Conservation (phyloP, 2,797 vertebrate species). For the Phaenicophaeus curvirostris region DNA sequence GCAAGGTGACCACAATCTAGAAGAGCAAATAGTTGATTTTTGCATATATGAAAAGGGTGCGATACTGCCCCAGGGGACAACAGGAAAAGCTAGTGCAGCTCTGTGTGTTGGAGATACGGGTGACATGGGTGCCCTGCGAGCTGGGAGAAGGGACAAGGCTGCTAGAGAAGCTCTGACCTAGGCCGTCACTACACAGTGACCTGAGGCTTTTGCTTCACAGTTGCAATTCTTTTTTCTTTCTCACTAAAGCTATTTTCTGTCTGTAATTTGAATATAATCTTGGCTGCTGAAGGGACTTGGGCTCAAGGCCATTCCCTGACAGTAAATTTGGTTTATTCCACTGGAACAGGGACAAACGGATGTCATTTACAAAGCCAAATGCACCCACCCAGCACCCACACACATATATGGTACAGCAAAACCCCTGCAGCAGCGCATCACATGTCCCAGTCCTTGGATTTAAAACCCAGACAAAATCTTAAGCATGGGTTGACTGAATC, state of each 20-base stretch:
- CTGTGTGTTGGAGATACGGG: no score
- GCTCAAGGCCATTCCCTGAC: neutral
- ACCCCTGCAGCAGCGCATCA: neutral
- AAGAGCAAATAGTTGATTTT: no score
- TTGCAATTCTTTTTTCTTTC: neutral
- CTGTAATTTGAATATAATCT: neutral
- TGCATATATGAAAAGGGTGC: no score
- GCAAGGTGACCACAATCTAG: no score
- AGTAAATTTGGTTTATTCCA: conserved; percentile 2
- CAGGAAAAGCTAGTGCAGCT: no score
- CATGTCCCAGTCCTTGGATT: neutral
- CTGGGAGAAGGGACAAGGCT: no score
- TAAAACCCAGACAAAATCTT: neutral
- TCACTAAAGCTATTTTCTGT: neutral
- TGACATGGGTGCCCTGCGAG: no score
- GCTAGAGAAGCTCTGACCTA: neutral
- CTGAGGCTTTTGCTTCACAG: neutral
- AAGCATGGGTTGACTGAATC: neutral
- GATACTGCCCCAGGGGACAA: no score
- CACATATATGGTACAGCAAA: rapidly evolving
- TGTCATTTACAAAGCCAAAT: neutral
- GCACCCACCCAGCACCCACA: neutral
- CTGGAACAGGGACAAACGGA: neutral
- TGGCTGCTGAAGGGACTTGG: neutral
- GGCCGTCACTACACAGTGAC: neutral